Evolutionary conservation across 2,888 invertebrate species (phyloP).

Genomic region (Platerodrilus igneus): DNA sequence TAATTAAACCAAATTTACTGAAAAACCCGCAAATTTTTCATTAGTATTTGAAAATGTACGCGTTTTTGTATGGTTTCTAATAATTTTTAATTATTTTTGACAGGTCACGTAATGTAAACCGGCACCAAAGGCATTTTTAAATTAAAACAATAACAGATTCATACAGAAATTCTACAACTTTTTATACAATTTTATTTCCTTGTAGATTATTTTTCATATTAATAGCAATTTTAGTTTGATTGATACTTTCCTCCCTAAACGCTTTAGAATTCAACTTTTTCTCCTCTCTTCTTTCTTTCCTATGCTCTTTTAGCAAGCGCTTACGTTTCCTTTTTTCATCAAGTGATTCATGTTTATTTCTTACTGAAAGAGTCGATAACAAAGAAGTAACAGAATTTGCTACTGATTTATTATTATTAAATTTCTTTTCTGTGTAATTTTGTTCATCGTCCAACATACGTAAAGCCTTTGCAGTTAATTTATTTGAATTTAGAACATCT

Average conservation of each 20-base stretch:
- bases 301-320: constrained; percentile 70
- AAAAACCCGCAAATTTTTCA: no score
- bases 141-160: no score
- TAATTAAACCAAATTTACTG: no score
- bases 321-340: constrained; percentile 78
- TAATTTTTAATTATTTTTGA: no score
- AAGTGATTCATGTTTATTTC: constrained; percentile 71
- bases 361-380: constrained; percentile 62
- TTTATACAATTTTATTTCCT: constrained; percentile 62
- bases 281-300: constrained; percentile 73
- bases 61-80: no score
- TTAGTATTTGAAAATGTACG: no score
- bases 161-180: no score
- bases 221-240: constrained; percentile 70
- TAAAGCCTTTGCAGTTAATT: constrained; percentile 65
- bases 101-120: no score
- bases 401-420: constrained; percentile 56
- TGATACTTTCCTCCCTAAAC: constrained; percentile 81
- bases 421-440: constrained; percentile 38
- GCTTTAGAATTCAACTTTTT: constrained; percentile 76
- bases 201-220: constrained; percentile 73
- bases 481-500: constrained; percentile 57
- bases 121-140: no score
- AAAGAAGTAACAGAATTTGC: constrained; percentile 64
- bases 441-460: constrained; percentile 61